Base-by-base conservation (phyloP, 2,888 invertebrate species). In the Drosophila sordidula region DNA sequence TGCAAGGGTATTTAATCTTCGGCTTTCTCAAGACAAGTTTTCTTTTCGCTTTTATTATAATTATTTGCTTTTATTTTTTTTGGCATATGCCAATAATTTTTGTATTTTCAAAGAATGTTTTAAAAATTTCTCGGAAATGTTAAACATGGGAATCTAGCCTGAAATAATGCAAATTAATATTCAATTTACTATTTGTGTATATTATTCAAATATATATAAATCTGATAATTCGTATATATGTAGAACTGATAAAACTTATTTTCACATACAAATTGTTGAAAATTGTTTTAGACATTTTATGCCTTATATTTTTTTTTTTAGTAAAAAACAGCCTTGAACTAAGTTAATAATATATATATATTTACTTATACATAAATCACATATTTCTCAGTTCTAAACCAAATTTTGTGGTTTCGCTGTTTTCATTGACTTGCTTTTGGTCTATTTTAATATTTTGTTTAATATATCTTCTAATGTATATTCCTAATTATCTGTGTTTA, bases 71-170 rank as follows among this genome's bases (percentile, higher is more conserved):
- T 6, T 26, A 8, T 8, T 8, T 18, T 8, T 18, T 42, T 34
- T 38, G 50, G 45, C 62, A 58, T 51, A 18, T 75, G 66, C 58
- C 62, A 70, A 70, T 75, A 55, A 55, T 22, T 50, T 56, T 22
- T 22, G 22, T 39, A 12, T 32, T 6, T 25, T 54, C n/a, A 6
- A 29, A 42, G 44, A 41, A 26, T 22, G 6, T 42, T 36, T n/a
- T 14, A 14, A 5, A 14, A 14, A 38, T 14, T 38, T 38, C 3
- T 38, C 6, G 8, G 12, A 32, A 18, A 44, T 32, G 46, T 34
- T 18, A 50, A 41, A 38, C 32, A 34, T 18, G 32, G 11, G 50
- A 54, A 58, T 41, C 9, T 1, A 11, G 8, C 3, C 4, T 34
- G 0, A 34, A 22, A 34, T n/a, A n/a, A 22, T 49, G 0, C 3